Conservation (phyloP, 1,140 invertebrate genomes). For the Leptopilina clavipes region DNA sequence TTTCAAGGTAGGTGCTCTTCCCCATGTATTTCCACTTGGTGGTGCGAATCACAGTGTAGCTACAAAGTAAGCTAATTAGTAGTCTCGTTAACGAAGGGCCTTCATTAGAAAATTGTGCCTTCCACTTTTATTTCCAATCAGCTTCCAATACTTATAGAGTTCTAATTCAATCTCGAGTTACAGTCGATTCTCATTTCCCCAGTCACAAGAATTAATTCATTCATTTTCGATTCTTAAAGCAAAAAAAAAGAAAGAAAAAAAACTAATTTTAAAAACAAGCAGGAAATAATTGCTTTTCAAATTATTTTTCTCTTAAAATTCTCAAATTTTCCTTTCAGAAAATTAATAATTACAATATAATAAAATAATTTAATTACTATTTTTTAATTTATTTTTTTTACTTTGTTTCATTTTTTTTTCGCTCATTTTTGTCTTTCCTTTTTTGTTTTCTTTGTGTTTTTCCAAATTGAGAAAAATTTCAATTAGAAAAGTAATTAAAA, state of each 20-base stretch:
- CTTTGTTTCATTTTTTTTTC: neutral
- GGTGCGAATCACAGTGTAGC: neutral
- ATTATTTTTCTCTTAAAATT: too few relatives aligned
- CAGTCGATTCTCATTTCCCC: neutral
- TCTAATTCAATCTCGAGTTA: slow-evolving; percentile 21
- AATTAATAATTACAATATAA: too few relatives aligned
- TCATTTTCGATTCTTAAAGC: neutral
- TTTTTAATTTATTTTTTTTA: neutral
- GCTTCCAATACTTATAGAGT: slow-evolving; percentile 7
- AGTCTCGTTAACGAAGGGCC: slow-evolving; percentile 14
- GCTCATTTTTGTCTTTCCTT: too few relatives aligned
- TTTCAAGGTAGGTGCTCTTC: slow-evolving; percentile 19
- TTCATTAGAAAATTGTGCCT: slow-evolving; percentile 33
- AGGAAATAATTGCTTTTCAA: neutral
- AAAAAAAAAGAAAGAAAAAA: neutral
- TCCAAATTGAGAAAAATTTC: too few relatives aligned
- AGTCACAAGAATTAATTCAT: neutral
- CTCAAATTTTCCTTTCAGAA: too few relatives aligned
- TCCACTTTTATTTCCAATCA: slow-evolving; percentile 14
- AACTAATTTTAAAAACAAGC: too few relatives aligned
- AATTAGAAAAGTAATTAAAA: too few relatives aligned
- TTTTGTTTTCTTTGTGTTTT: too few relatives aligned
- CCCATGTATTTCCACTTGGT: slow-evolving; percentile 17
- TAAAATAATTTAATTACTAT: too few relatives aligned
- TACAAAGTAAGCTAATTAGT: slow-evolving; percentile 21